A percentile compares a stretch with the other conserved stretches of the same genome.
Evolutionary conservation across 2,888 invertebrate species (phyloP).

Genomic region (Callimorpha dominula): DNA sequence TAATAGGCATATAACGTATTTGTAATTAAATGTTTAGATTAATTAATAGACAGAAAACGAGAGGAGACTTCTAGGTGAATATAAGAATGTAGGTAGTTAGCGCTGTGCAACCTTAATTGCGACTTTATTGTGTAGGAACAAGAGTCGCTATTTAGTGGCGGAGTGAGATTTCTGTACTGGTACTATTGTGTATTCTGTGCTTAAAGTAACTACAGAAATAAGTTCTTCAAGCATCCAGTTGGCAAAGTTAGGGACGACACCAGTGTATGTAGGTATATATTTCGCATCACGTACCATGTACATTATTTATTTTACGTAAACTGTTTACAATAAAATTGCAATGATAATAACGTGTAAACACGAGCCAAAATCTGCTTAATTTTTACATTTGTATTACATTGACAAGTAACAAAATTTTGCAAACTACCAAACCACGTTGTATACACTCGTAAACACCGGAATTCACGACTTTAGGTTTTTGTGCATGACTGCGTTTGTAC

Average conservation of each 20-base stretch:
- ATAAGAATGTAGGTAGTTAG: no score
- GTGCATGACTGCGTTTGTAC: background rate
- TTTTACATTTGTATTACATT: conserved; percentile 13
- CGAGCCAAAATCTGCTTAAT: conserved; percentile 20
- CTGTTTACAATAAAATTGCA: background rate
- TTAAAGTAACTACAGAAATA: no score
- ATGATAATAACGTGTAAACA: conserved; percentile 11
- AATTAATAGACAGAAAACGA: no score
- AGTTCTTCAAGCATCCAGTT: no score
- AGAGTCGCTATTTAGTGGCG: no score
- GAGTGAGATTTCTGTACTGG: no score
- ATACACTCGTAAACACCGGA: background rate
- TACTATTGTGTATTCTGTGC: no score
- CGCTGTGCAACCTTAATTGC: no score
- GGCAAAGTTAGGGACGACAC: background rate
- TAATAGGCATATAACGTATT: no score
- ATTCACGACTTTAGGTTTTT: background rate
- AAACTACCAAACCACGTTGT: background rate
- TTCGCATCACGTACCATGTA: background rate
- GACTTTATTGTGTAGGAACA: no score
- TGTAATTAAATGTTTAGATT: no score
- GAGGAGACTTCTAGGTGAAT: no score
- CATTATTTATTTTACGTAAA: background rate
- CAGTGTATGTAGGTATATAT: background rate
- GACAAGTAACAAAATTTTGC: conserved; percentile 11